Evolutionary conservation across 1,140 invertebrate genomes (phyloP).

Genomic region (Dendroctonus valens): DNA sequence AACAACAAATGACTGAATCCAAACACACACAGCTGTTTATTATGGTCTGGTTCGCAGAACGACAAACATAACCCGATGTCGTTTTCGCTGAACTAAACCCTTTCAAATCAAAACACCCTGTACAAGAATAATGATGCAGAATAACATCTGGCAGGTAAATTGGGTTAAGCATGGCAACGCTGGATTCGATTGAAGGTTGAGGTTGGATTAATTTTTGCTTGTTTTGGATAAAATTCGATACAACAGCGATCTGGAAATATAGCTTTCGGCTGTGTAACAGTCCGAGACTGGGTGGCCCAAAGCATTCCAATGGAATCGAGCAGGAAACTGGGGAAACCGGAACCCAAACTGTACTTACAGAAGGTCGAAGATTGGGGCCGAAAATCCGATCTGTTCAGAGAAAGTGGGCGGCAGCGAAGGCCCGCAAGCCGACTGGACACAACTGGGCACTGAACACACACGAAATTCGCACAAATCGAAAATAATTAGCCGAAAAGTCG

Average conservation of each 20-base stretch:
- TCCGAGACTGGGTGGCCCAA: too few species aligned
- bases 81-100: background rate
- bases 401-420: background rate
- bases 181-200: conserved; percentile 25
- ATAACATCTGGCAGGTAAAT: background rate
- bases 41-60: too few species aligned
- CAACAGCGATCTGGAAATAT: background rate
- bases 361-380: background rate
- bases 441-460: background rate
- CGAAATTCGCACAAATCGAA: conserved; percentile 5
- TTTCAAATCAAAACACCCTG: too few species aligned
- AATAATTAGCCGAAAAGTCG: conserved; percentile 33
- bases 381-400: background rate
- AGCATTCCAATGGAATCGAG: too few species aligned
- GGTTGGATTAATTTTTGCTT: conserved; percentile 32
- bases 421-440: background rate
- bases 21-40: too few species aligned
- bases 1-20: too few species aligned
- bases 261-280: background rate
- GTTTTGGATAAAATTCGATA: conserved; percentile 18
- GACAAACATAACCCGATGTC: background rate
- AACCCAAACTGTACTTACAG: background rate
- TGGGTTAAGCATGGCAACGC: conserved; percentile 20
- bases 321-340: too few species aligned
- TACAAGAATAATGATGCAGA: background rate